Conservation (phyloP, 2,797 vertebrate genomes). For the Orientallactaga sibirica region DNA sequence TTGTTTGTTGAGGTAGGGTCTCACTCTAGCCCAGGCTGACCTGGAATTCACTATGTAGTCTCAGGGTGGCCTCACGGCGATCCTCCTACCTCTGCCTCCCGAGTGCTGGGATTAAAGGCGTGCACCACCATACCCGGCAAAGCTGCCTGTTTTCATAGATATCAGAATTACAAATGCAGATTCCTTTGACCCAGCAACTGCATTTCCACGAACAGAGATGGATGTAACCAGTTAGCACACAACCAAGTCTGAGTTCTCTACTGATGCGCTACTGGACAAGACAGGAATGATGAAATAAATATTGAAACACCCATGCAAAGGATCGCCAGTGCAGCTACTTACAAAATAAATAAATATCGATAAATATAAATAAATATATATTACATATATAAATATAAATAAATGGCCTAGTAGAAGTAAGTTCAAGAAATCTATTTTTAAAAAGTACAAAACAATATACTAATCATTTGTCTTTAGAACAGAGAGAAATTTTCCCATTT, state of each 20-base stretch:
- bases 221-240: not conserved
- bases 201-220: not conserved
- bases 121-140: not conserved
- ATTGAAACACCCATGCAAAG: not conserved
- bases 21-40: too few species aligned
- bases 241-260: not conserved
- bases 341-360: not conserved
- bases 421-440: not conserved
- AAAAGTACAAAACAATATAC: not conserved
- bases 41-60: too few species aligned
- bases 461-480: not conserved
- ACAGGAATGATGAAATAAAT: constrained; percentile 11
- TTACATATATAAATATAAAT: too few species aligned
- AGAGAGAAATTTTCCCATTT: not conserved
- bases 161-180: not conserved
- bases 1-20: too few species aligned
- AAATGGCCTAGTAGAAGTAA: not conserved
- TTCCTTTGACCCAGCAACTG: not conserved
- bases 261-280: constrained; percentile 1
- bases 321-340: not conserved
- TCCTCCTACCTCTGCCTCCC: too few species aligned
- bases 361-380: too few species aligned
- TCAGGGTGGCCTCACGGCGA: too few species aligned
- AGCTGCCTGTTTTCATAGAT: not conserved
- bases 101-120: too few species aligned